A percentile compares a stretch with the other conserved stretches of the same genome.
Evolutionary conservation across 92 coral and sea anemone species (phyloP).

Genomic region (Palythoa grandis): DNA sequence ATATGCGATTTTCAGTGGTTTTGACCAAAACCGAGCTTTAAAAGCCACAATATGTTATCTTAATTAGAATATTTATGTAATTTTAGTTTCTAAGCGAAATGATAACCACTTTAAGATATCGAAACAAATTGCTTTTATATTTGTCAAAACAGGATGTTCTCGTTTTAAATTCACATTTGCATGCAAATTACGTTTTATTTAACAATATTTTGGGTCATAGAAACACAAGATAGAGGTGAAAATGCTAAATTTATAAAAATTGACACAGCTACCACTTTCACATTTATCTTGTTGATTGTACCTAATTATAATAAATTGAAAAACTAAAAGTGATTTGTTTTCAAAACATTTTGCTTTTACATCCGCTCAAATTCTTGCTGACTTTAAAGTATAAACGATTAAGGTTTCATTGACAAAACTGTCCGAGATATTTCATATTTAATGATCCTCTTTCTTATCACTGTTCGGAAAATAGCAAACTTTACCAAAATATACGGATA

Average conservation of each 20-base stretch:
- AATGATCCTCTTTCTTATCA: background rate
- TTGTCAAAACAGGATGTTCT: background rate
- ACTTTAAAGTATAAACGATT: background rate
- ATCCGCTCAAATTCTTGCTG: background rate
- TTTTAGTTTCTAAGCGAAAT: constrained; percentile 4
- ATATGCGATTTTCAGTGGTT: background rate
- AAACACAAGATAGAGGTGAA: background rate
- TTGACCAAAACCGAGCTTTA: background rate
- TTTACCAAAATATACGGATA: too few species aligned
- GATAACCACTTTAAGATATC: background rate
- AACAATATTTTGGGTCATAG: background rate
- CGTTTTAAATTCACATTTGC: background rate
- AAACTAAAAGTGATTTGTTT: constrained; percentile 1
- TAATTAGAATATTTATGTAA: constrained; percentile 30
- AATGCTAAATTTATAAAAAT: too few species aligned
- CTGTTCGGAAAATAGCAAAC: background rate
- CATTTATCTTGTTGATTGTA: background rate
- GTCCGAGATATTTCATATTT: background rate
- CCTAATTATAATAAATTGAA: constrained; percentile 10
- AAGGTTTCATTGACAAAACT: background rate
- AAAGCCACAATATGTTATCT: background rate
- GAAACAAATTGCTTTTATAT: background rate
- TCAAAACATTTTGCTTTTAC: background rate
- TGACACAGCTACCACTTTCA: background rate
- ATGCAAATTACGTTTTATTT: background rate